phyloP scores from a whole-genome alignment of 2,888 invertebrate genomes.

The Metellina segmentata region DNA sequence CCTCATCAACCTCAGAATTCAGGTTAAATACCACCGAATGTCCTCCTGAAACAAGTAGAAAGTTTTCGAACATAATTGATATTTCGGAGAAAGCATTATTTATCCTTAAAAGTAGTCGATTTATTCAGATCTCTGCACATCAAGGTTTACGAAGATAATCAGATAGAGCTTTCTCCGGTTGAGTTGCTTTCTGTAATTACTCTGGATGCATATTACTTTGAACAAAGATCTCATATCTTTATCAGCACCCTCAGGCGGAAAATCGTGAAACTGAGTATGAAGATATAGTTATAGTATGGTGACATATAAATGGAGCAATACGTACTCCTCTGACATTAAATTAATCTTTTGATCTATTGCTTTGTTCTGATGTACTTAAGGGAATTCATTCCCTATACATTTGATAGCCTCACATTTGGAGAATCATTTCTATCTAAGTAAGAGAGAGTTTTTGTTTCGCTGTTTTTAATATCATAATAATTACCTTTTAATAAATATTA shows the following conservation, averaged over 20 bases:
- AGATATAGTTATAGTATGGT: too few species aligned
- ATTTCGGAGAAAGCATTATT: not conserved
- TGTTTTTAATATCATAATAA: not conserved
- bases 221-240: not conserved
- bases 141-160: not conserved
- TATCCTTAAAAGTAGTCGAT: not conserved
- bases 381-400: too few species aligned
- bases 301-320: too few species aligned
- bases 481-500: not conserved
- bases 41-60: not conserved
- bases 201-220: not conserved
- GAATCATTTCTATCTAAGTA: not conserved
- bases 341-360: not conserved
- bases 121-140: not conserved
- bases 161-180: not conserved
- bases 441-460: not conserved
- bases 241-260: not conserved
- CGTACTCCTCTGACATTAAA: not conserved
- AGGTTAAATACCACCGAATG: not conserved
- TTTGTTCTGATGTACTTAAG: not conserved
- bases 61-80: not conserved
- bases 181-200: not conserved
- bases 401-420: too few species aligned
- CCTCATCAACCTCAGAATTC: constrained; percentile 12
- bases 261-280: not conserved